phyloP scores from a whole-genome alignment of 2,113 vertebrate species.

The Ornithorhynchus anatinus region DNA sequence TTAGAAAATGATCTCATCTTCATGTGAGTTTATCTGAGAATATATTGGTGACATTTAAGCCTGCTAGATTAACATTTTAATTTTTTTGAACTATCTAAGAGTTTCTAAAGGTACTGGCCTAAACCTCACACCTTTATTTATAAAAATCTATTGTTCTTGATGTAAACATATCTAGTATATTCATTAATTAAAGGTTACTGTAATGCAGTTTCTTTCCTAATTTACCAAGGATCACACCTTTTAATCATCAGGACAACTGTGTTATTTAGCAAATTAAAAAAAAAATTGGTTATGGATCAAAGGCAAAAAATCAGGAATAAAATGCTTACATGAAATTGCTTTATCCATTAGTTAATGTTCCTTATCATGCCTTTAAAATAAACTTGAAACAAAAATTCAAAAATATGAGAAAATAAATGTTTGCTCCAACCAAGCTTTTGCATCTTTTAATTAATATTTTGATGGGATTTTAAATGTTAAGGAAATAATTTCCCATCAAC shows the following conservation, averaged over 20 bases:
- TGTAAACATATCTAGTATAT: constrained; percentile 32
- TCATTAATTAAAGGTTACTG: constrained; percentile 66
- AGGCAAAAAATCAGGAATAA: constrained; percentile 38
- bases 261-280: constrained; percentile 23
- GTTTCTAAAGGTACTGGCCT: constrained; percentile 54
- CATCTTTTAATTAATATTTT: constrained; percentile 75
- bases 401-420: constrained; percentile 57
- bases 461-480: constrained; percentile 72
- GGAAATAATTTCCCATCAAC: constrained; percentile 70
- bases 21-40: constrained; percentile 30
- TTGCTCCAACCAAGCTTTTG: constrained; percentile 59
- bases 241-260: constrained; percentile 52
- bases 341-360: constrained; percentile 36
- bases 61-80: constrained; percentile 63
- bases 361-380: constrained; percentile 42
- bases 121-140: constrained; percentile 48
- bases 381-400: constrained; percentile 56
- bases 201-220: constrained; percentile 39
- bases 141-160: constrained; percentile 39
- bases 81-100: constrained; percentile 49
- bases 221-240: constrained; percentile 31
- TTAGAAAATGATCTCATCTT: constrained; percentile 46
- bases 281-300: constrained; percentile 39
- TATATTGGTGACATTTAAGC: constrained; percentile 60
- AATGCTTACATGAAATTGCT: constrained; percentile 32